Conservation (phyloP, 2,113 vertebrate species). For the Aramus guarauna region DNA sequence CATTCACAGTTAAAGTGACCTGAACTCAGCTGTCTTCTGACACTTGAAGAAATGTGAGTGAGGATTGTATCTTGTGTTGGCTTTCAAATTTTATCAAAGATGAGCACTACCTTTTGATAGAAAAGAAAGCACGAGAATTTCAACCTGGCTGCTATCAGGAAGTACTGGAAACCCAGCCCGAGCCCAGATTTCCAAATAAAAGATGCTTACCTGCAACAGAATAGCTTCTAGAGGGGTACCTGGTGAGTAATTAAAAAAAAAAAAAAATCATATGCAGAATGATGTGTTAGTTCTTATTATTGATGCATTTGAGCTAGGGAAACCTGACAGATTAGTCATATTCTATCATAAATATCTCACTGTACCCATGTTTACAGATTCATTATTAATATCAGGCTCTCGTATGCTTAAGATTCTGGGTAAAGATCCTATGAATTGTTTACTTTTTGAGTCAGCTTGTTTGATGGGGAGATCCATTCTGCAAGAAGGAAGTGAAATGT, state of each 20-base stretch:
- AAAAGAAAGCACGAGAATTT: neutral
- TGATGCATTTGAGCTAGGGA: neutral
- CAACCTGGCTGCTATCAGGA: neutral
- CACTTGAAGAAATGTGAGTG: neutral
- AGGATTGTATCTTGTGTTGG: neutral
- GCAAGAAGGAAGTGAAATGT: neutral
- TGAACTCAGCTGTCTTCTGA: neutral
- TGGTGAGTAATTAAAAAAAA: neutral
- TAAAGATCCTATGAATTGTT: neutral
- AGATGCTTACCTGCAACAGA: neutral
- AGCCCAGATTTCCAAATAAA: neutral
- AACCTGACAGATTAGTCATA: neutral
- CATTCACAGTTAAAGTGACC: neutral
- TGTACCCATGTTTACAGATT: neutral
- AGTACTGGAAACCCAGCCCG: neutral
- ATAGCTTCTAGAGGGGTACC: neutral
- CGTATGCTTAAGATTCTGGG: neutral
- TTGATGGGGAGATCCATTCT: neutral
- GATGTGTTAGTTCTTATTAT: neutral
- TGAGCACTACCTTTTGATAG: neutral
- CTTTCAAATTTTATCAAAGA: neutral
- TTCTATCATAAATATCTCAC: neutral
- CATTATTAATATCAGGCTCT: neutral
- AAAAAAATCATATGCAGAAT: neutral
- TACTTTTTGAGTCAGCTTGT: constrained; percentile 44